Percentiles rank a stretch among this genome's conserved stretches.
phyloP scores from a whole-genome alignment of 1,140 invertebrate species.

The Teleogryllus occipitalis region DNA sequence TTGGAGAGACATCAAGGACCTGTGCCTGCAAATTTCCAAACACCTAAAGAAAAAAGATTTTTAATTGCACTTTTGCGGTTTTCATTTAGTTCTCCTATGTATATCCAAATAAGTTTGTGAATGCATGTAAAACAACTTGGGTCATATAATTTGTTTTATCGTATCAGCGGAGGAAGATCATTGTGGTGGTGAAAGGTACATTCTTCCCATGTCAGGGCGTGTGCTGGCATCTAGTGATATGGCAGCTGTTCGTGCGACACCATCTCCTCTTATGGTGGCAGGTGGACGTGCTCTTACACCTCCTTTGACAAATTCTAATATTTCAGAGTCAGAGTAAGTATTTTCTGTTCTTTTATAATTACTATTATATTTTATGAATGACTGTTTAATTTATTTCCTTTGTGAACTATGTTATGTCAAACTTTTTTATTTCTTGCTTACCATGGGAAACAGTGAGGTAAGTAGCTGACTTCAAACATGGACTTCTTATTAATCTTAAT shows the following conservation, averaged over 20 bases:
- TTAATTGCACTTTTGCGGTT: too few species aligned
- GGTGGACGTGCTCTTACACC: conserved; percentile 18
- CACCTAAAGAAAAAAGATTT: too few species aligned
- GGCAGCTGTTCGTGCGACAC: conserved; percentile 38
- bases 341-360: background rate
- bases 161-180: conserved; percentile 50
- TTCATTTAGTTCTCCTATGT: too few species aligned
- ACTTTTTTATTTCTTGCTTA: too few species aligned
- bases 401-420: too few species aligned
- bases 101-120: background rate
- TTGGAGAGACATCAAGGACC: too few species aligned
- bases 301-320: conserved; percentile 33
- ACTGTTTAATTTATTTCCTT: too few species aligned
- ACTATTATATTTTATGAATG: too few species aligned
- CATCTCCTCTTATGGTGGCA: conserved; percentile 36
- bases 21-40: too few species aligned
- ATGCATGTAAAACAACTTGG: background rate
- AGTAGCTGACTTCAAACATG: too few species aligned
- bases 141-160: background rate
- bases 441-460: too few species aligned
- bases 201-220: conserved; percentile 37
- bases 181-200: conserved; percentile 34
- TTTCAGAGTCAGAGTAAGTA: conserved; percentile 46
- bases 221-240: conserved; percentile 36
- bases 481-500: too few species aligned